Base-by-base conservation (phyloP, 2,888 invertebrate species). In the Rhabditoides inermis region DNA sequence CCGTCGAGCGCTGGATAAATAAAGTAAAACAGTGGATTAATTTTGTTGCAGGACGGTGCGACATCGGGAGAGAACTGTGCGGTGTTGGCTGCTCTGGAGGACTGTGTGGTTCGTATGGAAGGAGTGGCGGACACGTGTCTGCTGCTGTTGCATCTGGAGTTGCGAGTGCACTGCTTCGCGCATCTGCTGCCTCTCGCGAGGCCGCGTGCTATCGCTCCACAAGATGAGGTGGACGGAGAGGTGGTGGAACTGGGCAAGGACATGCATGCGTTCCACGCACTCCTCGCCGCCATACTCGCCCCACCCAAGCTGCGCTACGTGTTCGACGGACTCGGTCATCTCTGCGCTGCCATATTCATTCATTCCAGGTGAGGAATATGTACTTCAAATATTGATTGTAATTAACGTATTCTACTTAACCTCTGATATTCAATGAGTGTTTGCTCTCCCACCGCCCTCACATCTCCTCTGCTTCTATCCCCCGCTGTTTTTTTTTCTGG, bases 151-250 rank as follows among this genome's bases (percentile, higher is more conserved):
- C 92, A 94, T 81, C 82, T 94, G 66, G 94, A 95, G 83, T 88
- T 88, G 68, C 70, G 67, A 4, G 90, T 94, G 40, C 90, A 91
- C 77, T 94, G 92, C 79, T 92, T 94, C 81, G 89, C 89, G 81
- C 90, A 90, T 80, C 81, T 94, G 62, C 82, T 84, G 53, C 84
- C 85, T 3, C 78, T 83, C 37, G 80, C 82, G 23, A 77, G 77
- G 58, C 77, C 77, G 64, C 76, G 77, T 48, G 55, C 56, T 23
- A 45, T 50, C 5, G 56, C 56, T 1, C 46, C 57, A 6, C 59
- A 64, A 15, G 72, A 74, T 28, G 75, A 76, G 45, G 63, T 64
- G 7, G 76, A 77, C 51, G 62, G 61, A 10, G 73, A 73, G 51
- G 86, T 86, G 39, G 81, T 86, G 55, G 85, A 87, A 70, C 80